Percentiles rank a stretch among this genome's conserved stretches.
Conservation (phyloP, 2,113 vertebrate species). For the Castor canadensis region DNA sequence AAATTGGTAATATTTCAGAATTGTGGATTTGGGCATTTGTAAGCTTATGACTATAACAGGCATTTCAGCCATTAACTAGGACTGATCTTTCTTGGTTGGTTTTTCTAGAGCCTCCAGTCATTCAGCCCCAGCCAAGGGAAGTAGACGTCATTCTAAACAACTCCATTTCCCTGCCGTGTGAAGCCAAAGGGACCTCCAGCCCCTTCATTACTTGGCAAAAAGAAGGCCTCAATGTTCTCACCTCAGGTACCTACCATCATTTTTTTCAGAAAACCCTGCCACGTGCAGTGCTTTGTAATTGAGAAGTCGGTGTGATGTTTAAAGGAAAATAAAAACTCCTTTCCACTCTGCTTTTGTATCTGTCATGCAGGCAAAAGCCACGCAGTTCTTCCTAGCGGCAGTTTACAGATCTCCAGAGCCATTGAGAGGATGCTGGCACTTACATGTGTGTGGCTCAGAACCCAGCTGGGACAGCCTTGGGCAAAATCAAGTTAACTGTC, state of each 20-base stretch:
- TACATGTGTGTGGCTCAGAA: constrained; percentile 98
- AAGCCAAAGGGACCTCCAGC: constrained; percentile 89
- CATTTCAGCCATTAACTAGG: neutral
- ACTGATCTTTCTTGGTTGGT: neutral
- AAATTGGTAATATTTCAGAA: neutral
- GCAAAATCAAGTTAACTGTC: constrained; percentile 95
- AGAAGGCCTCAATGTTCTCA: constrained; percentile 92
- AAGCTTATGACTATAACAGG: neutral
- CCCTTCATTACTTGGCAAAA: constrained; percentile 96
- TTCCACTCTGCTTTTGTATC: neutral
- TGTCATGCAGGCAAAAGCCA: constrained; percentile 86
- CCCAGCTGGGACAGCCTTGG: constrained; percentile 93
- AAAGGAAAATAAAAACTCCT: neutral
- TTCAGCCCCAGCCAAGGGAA: constrained; percentile 87
- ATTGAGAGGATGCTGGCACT: constrained; percentile 90
- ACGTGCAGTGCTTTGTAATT: neutral
- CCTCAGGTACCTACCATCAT: constrained; percentile 84
- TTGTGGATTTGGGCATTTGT: neutral
- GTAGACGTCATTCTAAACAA: constrained; percentile 93
- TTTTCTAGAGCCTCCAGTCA: constrained; percentile 90
- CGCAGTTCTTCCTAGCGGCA: constrained; percentile 89
- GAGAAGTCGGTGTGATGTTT: neutral
- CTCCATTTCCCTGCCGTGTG: constrained; percentile 91
- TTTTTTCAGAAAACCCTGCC: neutral
- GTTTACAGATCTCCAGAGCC: constrained; percentile 91